Evolutionary conservation across 2,888 invertebrate species (phyloP).

Genomic region (Mystacides longicornis): DNA sequence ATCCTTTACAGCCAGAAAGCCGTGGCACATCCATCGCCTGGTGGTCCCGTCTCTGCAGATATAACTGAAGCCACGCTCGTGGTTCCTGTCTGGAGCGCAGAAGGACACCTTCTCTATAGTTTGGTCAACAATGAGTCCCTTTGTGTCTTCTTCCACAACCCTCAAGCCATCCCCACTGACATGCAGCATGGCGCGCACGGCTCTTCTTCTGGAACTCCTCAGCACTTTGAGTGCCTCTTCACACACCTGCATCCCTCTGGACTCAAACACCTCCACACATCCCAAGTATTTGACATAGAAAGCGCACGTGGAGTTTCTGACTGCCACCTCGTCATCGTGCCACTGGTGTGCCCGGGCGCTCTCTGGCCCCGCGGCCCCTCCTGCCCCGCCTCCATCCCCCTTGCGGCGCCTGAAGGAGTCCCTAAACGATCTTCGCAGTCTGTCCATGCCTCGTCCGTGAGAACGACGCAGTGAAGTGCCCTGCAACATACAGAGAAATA

Average conservation of each 20-base stretch:
- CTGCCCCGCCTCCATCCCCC: slow-evolving; percentile 52
- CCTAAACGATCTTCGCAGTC: slow-evolving; percentile 80
- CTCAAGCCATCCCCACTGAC: slow-evolving; percentile 93
- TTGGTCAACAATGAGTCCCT: slow-evolving; percentile 97
- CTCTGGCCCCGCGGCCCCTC: slow-evolving; percentile 66
- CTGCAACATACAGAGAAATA: slow-evolving; percentile 38
- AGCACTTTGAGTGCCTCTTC: slow-evolving; percentile 97
- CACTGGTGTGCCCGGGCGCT: slow-evolving; percentile 96
- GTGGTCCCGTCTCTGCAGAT: slow-evolving; percentile 99
- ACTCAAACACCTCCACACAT: slow-evolving; percentile 98
- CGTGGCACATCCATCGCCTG: slow-evolving; percentile 99
- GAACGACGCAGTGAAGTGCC: slow-evolving; percentile 45
- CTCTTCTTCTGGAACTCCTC: slow-evolving; percentile 82
- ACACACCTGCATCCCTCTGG: slow-evolving; percentile 98
- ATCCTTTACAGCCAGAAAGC: slow-evolving; percentile 92
- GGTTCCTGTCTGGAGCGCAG: slow-evolving; percentile 97
- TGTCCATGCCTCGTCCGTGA: slow-evolving; percentile 68
- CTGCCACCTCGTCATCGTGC: slow-evolving; percentile 96
- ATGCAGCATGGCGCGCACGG: slow-evolving; percentile 82
- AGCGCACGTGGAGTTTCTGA: slow-evolving; percentile 91
- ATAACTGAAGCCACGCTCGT: slow-evolving; percentile 95
- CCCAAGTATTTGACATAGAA: slow-evolving; percentile 99
- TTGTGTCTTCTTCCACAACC: slow-evolving; percentile 98
- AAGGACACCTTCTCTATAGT: slow-evolving; percentile 99
- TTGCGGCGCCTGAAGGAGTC: slow-evolving; percentile 92